These are phyloP conservation scores for Premnoplex brunnescens DNA, from an alignment of 2,797 vertebrate species.

Conservation along the genomic window DNA sequence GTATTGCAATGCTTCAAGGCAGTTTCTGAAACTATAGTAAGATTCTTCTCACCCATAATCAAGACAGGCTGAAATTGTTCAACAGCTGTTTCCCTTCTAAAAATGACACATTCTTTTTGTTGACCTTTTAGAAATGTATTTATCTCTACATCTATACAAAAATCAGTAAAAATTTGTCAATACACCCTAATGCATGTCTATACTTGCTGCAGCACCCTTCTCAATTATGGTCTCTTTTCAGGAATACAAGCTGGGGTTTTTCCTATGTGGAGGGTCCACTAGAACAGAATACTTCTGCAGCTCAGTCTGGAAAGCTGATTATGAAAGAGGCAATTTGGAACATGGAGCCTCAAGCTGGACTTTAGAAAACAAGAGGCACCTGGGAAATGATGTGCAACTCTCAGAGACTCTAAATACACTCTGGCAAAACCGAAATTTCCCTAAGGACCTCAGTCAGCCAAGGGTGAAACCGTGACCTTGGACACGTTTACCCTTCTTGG, in stretches of 20 bases:
- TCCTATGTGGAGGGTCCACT: not conserved
- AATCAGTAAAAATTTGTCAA: not conserved
- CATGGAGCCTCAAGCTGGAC: not conserved
- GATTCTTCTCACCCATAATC: not conserved
- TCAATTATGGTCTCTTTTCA: not conserved
- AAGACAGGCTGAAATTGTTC: conserved; percentile 54
- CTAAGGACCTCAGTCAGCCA: conserved; percentile 48
- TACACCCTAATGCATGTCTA: not conserved
- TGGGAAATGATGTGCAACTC: conserved; percentile 50
- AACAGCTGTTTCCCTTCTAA: conserved; percentile 50
- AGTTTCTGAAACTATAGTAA: conserved; percentile 24
- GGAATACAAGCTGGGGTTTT: not conserved
- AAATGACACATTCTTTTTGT: not conserved
- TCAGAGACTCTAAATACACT: conserved; percentile 14
- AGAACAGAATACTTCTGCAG: not conserved
- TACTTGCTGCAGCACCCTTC: not conserved
- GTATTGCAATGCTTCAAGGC: conserved; percentile 64
- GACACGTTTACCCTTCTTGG: conserved; percentile 34
- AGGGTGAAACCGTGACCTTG: conserved; percentile 42
- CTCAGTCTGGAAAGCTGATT: conserved; percentile 20
- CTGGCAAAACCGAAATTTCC: conserved; percentile 37
- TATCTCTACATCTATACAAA: not conserved
- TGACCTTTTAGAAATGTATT: not conserved
- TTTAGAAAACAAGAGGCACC: conserved; percentile 52
- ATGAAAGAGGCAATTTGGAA: conserved; percentile 35